Conservation (phyloP, 2,113 vertebrate genomes). For the Xenotilapia flavipinnis region DNA sequence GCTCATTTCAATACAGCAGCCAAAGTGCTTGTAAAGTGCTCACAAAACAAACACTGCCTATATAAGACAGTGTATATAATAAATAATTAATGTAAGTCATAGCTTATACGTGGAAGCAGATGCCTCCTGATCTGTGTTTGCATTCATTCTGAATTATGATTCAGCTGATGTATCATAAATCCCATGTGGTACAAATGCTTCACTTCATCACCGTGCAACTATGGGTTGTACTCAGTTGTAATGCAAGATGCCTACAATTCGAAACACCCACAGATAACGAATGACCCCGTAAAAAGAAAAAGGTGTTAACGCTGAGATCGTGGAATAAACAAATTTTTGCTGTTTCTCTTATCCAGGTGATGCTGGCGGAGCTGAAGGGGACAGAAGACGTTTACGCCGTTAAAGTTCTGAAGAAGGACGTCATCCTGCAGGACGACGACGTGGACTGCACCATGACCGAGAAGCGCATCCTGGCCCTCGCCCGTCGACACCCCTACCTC, state of each 20-base stretch:
- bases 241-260: background rate
- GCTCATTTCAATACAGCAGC: background rate
- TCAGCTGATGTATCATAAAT: background rate
- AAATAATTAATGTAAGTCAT: background rate
- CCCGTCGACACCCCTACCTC: constrained; percentile 93
- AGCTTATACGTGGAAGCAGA: background rate
- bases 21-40: background rate
- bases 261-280: background rate
- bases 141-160: background rate
- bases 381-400: constrained; percentile 97
- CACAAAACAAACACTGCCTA: background rate
- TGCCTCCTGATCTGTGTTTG: background rate
- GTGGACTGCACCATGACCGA: constrained; percentile 99
- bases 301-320: background rate
- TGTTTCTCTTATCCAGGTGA: constrained; percentile 74
- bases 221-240: background rate
- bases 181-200: background rate
- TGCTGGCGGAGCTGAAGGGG: constrained; percentile 94
- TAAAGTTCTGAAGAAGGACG: constrained; percentile 97
- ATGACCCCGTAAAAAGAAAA: background rate
- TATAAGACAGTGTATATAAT: background rate
- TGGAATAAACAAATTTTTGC: background rate
- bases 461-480: constrained; percentile 94
- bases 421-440: constrained; percentile 95
- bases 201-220: background rate